Conservation (phyloP, 2,888 invertebrate genomes). For the Molanna angustata region DNA sequence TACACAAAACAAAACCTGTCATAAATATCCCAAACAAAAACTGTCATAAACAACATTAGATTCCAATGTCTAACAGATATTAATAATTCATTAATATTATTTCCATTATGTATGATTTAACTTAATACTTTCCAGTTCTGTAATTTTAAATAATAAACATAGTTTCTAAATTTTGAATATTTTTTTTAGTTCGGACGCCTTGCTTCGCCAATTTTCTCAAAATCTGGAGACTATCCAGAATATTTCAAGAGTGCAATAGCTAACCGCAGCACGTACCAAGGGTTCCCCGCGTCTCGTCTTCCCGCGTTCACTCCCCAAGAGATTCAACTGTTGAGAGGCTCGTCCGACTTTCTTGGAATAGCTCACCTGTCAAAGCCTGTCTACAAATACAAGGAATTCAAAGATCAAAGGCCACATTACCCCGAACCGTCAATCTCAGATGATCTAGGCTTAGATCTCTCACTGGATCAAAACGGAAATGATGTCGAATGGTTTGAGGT, state of each 20-base stretch:
- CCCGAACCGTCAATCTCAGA: conserved; percentile 21
- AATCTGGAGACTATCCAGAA: conserved; percentile 51
- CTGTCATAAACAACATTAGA: too few relatives aligned
- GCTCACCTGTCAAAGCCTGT: conserved; percentile 56
- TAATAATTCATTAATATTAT: too few relatives aligned
- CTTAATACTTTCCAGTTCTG: too few relatives aligned
- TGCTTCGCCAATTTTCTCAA: conserved; percentile 53
- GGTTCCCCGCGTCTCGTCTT: conserved; percentile 47
- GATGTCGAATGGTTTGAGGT: too few relatives aligned
- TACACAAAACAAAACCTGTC: too few relatives aligned
- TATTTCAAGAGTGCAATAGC: conserved; percentile 47
- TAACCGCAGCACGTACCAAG: conserved; percentile 46
- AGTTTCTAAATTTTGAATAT: too few relatives aligned
- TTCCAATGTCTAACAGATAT: too few relatives aligned
- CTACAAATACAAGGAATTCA: conserved; percentile 34
- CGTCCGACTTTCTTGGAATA: conserved; percentile 63
- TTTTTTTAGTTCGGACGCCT: conserved; percentile 47
- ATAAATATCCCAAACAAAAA: too few relatives aligned
- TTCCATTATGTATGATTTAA: too few relatives aligned
- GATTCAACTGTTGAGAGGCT: conserved; percentile 38
- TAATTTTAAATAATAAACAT: too few relatives aligned
- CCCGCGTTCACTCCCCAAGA: conserved; percentile 49
- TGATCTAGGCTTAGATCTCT: conserved; percentile 23
- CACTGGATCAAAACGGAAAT: too few relatives aligned
- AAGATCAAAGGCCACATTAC: conserved; percentile 12